Evolutionary conservation across 2,888 invertebrate species (phyloP), one percentile per base, ranked within the genome.

Genomic region (Mesorhabditis spiculigera): DNA sequence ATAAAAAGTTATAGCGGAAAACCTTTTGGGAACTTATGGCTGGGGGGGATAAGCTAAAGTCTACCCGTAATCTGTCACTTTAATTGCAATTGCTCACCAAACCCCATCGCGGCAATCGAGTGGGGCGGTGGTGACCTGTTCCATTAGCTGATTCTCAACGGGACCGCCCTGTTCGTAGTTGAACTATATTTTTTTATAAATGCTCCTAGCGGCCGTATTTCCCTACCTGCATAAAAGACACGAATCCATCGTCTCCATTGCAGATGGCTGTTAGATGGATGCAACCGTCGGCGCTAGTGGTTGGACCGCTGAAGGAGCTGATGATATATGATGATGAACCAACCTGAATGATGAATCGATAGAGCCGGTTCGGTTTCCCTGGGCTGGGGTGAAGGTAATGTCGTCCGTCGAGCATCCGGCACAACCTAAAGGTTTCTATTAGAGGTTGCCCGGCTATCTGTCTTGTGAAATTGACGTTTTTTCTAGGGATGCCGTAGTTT

Each of bases 271-370:
- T 50, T n/a, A 50, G n/a, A 13, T 50, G 58, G n/a, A 50, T 10
- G 58, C 58, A 50, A 13, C 58, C 58, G n/a, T 50, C n/a, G 10
- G 58, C n/a, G 58, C 58, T n/a, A 13, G 58, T 50, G 8, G 58
- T n/a, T 2, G 58, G 58, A 50, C 58, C 58, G 58, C 58, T 50
- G n/a, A 28, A 28, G 28, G 58, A 50, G n/a, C n/a, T 50, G 58
- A 50, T 13, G n/a, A 50, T 10, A 50, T 50, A 50, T 50, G 8
- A 28, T 28, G 28, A 28, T 28, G 28, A 28, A 28, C 28, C 28
- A 10, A 50, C 58, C 58, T 50, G 58, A 50, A 50, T n/a, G 58
- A 50, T 50, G 58, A 50, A 50, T 50, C 58, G n/a, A 50, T 50
- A 10, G 58, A 50, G 8, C 58, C 58, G 8, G 58, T 50, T 50